These are phyloP conservation scores for Romanogobio albipinnatus DNA, from an alignment of 2,113 vertebrate species.

Conservation along the genomic window DNA sequence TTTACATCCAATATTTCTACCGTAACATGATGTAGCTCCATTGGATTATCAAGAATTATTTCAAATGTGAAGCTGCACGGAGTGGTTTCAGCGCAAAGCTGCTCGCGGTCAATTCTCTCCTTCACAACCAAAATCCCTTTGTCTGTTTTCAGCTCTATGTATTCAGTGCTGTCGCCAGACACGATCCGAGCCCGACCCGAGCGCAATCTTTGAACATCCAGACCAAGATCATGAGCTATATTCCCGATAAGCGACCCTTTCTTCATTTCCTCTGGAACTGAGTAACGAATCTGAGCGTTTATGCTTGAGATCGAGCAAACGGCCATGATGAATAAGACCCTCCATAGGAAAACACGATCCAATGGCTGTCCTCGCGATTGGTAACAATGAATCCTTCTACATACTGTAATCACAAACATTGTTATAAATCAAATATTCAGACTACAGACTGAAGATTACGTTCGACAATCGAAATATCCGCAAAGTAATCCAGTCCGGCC, in stretches of 20 bases:
- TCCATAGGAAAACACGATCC: constrained; percentile 13
- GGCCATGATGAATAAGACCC: constrained; percentile 7
- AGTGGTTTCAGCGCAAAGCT: constrained; percentile 68
- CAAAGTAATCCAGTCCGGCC: neutral
- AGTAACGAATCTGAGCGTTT: constrained; percentile 68
- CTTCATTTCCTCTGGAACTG: constrained; percentile 73
- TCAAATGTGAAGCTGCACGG: constrained; percentile 75
- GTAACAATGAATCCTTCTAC: neutral
- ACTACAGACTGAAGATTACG: neutral
- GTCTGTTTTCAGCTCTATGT: constrained; percentile 65
- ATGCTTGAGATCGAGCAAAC: neutral
- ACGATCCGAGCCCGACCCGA: constrained; percentile 68
- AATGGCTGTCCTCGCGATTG: neutral
- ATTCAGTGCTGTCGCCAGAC: constrained; percentile 63
- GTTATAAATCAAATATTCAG: neutral
- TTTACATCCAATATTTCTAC: constrained; percentile 79
- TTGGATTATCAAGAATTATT: constrained; percentile 76
- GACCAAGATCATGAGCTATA: constrained; percentile 74
- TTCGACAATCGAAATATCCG: neutral
- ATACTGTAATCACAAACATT: neutral
- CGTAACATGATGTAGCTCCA: constrained; percentile 73
- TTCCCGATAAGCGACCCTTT: constrained; percentile 73
- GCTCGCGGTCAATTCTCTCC: constrained; percentile 75
- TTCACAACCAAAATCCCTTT: constrained; percentile 68
- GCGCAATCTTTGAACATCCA: constrained; percentile 65